These are phyloP conservation scores for Rhagium mordax DNA, from an alignment of 2,888 invertebrate species.

Conservation along the genomic window DNA sequence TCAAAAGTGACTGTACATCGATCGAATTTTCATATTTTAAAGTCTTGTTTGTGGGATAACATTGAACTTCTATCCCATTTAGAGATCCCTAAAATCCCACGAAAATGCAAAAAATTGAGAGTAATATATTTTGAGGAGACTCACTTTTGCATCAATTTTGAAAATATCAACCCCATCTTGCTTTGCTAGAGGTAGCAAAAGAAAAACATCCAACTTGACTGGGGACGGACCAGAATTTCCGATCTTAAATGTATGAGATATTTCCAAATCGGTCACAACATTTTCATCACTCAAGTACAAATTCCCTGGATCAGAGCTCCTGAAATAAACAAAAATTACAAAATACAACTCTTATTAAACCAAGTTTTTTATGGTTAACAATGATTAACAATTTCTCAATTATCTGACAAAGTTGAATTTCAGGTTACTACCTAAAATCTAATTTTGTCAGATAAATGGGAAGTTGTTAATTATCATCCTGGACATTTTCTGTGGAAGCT, in stretches of 20 bases:
- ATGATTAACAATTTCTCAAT: too few relatives aligned
- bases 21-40: constrained; percentile 1
- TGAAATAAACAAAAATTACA: constrained; percentile 30
- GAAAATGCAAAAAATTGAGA: not conserved
- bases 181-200: constrained; percentile 39
- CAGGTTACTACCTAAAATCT: too few relatives aligned
- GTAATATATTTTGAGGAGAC: too few relatives aligned
- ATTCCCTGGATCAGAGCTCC: constrained; percentile 49
- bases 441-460: too few relatives aligned
- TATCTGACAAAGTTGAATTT: too few relatives aligned
- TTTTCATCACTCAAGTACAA: constrained; percentile 39
- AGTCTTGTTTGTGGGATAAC: constrained; percentile 23
- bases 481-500: too few relatives aligned
- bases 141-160: constrained; percentile 41
- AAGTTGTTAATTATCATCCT: too few relatives aligned
- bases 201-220: constrained; percentile 41
- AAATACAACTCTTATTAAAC: too few relatives aligned
- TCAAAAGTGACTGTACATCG: constrained; percentile 30
- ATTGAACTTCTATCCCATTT: constrained; percentile 28
- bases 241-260: constrained; percentile 43
- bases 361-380: not conserved
- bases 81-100: constrained; percentile 25
- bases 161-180: constrained; percentile 38
- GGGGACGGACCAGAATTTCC: constrained; percentile 52
- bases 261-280: constrained; percentile 33